Conservation (phyloP, 2,113 vertebrate species). For the Eulemur rufifrons region DNA sequence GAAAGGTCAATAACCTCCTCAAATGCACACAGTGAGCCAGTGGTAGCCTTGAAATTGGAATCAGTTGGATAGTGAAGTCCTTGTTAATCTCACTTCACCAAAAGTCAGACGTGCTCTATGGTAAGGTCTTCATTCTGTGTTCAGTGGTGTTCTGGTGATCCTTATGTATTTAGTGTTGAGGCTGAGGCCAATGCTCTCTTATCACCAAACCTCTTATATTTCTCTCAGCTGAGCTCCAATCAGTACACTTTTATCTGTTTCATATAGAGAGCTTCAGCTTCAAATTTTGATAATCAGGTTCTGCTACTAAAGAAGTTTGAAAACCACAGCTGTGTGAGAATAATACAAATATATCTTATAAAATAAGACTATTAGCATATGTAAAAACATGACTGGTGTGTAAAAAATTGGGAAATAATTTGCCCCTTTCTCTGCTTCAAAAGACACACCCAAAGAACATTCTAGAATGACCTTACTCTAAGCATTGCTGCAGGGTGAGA, state of each 20-base stretch:
- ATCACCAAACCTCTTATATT: background rate
- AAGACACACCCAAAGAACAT: background rate
- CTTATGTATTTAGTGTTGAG: background rate
- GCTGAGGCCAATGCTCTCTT: background rate
- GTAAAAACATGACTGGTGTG: background rate
- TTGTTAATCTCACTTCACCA: background rate
- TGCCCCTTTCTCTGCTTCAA: slow-evolving; percentile 14
- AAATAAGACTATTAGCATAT: background rate
- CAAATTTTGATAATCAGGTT: background rate
- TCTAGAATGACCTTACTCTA: background rate
- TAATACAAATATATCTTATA: background rate
- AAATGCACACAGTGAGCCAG: accelerated
- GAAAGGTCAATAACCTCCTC: background rate
- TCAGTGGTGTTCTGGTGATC: background rate
- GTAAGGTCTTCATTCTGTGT: background rate
- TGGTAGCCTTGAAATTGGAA: background rate
- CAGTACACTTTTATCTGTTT: background rate
- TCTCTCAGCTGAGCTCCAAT: background rate
- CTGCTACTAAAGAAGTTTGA: background rate
- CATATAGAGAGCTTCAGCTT: background rate
- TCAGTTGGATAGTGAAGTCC: background rate
- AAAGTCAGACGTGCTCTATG: background rate
- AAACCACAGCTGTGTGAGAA: background rate
- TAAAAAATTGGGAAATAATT: background rate
- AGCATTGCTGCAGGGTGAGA: background rate